phyloP scores from a whole-genome alignment of 2,888 invertebrate genomes.

The Gandaritis pyraliata region DNA sequence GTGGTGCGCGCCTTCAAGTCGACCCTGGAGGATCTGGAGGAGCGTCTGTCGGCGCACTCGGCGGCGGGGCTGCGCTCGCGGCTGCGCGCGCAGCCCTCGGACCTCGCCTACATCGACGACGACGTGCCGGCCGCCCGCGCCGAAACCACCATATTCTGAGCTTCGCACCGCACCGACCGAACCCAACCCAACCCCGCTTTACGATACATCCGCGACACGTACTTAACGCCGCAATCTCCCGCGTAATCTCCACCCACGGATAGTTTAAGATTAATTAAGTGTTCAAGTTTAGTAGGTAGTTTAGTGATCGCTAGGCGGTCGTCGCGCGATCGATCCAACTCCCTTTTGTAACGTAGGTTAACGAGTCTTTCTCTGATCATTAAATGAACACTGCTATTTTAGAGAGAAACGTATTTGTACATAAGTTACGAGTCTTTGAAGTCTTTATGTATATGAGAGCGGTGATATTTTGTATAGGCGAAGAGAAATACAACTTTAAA shows the following conservation, averaged over 20 bases:
- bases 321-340: constrained; percentile 5
- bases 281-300: constrained; percentile 70
- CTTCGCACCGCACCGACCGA: constrained; percentile 39
- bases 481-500: constrained; percentile 56
- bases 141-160: constrained; percentile 76
- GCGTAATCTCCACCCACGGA: constrained; percentile 48
- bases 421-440: constrained; percentile 63
- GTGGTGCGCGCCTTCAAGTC: constrained; percentile 99
- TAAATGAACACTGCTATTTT: constrained; percentile 65
- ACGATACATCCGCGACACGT: constrained; percentile 50
- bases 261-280: constrained; percentile 67
- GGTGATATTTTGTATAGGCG: constrained; percentile 80
- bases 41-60: constrained; percentile 99
- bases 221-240: constrained; percentile 59
- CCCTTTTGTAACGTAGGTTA: constrained; percentile 44
- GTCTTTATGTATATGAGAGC: constrained; percentile 74
- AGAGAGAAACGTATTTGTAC: constrained; percentile 70
- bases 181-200: constrained; percentile 41
- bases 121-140: constrained; percentile 72
- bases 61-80: constrained; percentile 96
- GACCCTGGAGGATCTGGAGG: constrained; percentile 99
- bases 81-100: constrained; percentile 88
- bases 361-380: constrained; percentile 48
- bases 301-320: constrained; percentile 59
- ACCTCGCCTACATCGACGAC: constrained; percentile 94